Evolutionary conservation across 2,113 vertebrate genomes (phyloP).

Genomic region (Choloepus hoffmanni): DNA sequence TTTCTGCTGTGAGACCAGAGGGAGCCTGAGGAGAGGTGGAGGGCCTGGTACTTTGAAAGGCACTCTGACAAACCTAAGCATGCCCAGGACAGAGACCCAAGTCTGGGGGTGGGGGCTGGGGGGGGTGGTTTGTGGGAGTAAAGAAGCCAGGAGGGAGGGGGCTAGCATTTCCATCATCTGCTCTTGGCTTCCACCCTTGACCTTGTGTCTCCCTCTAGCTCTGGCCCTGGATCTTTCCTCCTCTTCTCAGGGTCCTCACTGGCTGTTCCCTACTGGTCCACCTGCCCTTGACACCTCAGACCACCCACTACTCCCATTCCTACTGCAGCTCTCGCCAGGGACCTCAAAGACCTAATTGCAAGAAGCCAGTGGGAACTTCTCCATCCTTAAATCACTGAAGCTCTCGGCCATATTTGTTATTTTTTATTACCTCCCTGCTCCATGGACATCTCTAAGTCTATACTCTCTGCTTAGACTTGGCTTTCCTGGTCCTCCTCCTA

Average conservation of each 20-base stretch:
- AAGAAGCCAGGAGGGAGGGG: slow-evolving; percentile 51
- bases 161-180: not conserved
- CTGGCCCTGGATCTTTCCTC: not conserved
- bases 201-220: slow-evolving; percentile 54
- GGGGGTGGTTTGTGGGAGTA: not conserved
- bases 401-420: not conserved
- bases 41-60: slow-evolving; percentile 57
- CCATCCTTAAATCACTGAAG: not conserved
- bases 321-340: not conserved
- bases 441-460: not conserved
- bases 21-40: not conserved
- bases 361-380: not conserved
- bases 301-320: not conserved
- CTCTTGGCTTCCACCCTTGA: slow-evolving; percentile 16
- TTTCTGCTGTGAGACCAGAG: not conserved
- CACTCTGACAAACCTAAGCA: slow-evolving; percentile 72
- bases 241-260: slow-evolving; percentile 4
- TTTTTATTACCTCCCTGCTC: not conserved
- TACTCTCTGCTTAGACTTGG: not conserved
- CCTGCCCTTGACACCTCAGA: not conserved
- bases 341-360: not conserved
- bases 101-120: not conserved
- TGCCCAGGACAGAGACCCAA: slow-evolving; percentile 68
- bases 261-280: not conserved
- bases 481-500: not conserved